A percentile compares a stretch with the other conserved stretches of the same genome.
phyloP scores from a whole-genome alignment of 2,888 invertebrate genomes.

The Drosophila greeni region DNA sequence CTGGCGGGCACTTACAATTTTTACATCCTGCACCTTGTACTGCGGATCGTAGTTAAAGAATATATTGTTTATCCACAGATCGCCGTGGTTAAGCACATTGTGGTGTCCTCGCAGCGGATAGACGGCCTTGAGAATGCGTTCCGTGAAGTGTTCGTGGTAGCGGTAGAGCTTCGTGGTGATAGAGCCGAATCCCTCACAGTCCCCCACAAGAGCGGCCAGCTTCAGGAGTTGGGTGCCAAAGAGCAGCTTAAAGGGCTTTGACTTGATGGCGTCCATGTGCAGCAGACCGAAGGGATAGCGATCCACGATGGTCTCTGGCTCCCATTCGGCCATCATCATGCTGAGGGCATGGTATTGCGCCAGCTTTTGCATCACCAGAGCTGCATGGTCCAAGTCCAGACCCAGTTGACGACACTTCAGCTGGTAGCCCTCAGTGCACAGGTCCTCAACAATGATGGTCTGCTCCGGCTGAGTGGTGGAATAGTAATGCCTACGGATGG shows the following conservation, averaged over 20 bases:
- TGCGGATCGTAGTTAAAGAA: conserved; percentile 78
- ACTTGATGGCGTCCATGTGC: conserved; percentile 73
- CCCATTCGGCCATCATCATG: conserved; percentile 79
- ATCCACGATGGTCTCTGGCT: conserved; percentile 61
- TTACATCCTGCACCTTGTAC: conserved; percentile 74
- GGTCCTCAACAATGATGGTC: conserved; percentile 76
- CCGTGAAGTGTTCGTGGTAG: conserved; percentile 73
- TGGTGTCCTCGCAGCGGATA: conserved; percentile 67
- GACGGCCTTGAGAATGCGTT: conserved; percentile 67
- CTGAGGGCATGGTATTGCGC: conserved; percentile 81
- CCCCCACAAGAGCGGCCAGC: conserved; percentile 62
- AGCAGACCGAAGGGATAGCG: conserved; percentile 72
- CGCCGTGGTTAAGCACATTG: conserved; percentile 80
- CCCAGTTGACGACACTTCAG: conserved; percentile 80
- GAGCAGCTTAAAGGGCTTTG: conserved; percentile 69
- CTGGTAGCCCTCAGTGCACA: conserved; percentile 80
- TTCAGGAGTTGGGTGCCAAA: conserved; percentile 76
- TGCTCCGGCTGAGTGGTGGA: conserved; percentile 74
- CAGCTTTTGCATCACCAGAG: conserved; percentile 79
- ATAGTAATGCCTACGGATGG: conserved; percentile 67
- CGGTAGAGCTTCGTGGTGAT: conserved; percentile 69
- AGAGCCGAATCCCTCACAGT: conserved; percentile 59
- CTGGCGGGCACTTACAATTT: conserved; percentile 75
- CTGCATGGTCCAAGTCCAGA: conserved; percentile 80
- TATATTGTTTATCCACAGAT: conserved; percentile 81